These are phyloP conservation scores for Apamea epomidion DNA, from an alignment of 2,888 invertebrate genomes.

Conservation along the genomic window DNA sequence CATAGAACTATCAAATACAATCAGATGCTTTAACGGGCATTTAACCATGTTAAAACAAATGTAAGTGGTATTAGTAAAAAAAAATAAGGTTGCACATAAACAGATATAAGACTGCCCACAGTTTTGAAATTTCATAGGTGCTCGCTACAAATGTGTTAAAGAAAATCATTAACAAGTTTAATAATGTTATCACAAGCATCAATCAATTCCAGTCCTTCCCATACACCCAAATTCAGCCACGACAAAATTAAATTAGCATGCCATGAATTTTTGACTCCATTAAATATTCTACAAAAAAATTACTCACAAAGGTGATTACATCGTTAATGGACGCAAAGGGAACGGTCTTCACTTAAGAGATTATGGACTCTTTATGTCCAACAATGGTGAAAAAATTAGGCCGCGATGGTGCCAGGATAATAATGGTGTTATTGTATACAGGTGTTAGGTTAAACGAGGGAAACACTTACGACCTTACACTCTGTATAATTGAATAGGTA, in stretches of 20 bases:
- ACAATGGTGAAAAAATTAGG: constrained; percentile 51
- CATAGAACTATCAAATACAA: neutral
- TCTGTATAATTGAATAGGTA: neutral
- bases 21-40: neutral
- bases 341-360: constrained; percentile 57
- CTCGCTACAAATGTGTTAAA: neutral
- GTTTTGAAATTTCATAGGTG: neutral
- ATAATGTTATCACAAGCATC: neutral
- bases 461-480: neutral
- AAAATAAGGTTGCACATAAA: neutral
- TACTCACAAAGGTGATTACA: constrained; percentile 53
- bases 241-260: constrained; percentile 62
- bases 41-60: no score
- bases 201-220: constrained; percentile 4
- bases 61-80: no score
- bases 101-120: neutral
- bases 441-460: neutral
- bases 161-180: neutral
- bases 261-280: constrained; percentile 65
- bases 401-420: constrained; percentile 11
- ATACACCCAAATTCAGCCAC: neutral
- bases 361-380: constrained; percentile 55
- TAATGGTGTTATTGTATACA: constrained; percentile 18
- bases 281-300: constrained; percentile 50
- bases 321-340: constrained; percentile 56